phyloP scores from a whole-genome alignment of 2,888 invertebrate genomes.

The Lapara coniferarum region DNA sequence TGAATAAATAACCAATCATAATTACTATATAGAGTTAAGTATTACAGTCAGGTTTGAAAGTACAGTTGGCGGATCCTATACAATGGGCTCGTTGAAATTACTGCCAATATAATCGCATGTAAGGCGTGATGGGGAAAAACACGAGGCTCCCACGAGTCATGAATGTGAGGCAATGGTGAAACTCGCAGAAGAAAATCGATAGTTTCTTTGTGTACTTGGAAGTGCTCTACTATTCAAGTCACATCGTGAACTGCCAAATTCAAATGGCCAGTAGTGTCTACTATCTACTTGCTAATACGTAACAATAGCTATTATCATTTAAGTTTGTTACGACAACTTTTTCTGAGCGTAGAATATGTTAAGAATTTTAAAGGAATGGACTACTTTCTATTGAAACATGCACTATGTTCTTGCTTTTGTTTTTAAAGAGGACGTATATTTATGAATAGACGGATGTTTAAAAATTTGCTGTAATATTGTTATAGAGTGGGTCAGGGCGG shows the following conservation, averaged over 20 bases:
- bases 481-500: neutral
- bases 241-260: constrained; percentile 10
- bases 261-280: constrained; percentile 5
- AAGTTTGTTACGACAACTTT: constrained; percentile 12
- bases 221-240: constrained; percentile 30
- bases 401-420: neutral
- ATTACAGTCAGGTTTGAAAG: neutral
- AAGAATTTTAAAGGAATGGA: constrained; percentile 1
- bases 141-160: constrained; percentile 53
- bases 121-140: constrained; percentile 41
- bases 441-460: neutral
- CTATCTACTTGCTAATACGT: constrained; percentile 1
- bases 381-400: constrained; percentile 17
- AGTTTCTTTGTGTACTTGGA: constrained; percentile 50
- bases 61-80: neutral
- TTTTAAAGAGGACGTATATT: neutral
- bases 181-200: constrained; percentile 53
- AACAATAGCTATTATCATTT: constrained; percentile 24
- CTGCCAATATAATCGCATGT: constrained; percentile 25
- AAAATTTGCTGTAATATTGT: neutral
- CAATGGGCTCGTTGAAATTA: constrained; percentile 14
- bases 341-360: constrained; percentile 9
- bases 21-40: neutral
- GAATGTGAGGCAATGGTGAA: constrained; percentile 52
- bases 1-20: no score